Conservation (phyloP, 2,797 vertebrate species). For the Xyrichtys novacula region DNA sequence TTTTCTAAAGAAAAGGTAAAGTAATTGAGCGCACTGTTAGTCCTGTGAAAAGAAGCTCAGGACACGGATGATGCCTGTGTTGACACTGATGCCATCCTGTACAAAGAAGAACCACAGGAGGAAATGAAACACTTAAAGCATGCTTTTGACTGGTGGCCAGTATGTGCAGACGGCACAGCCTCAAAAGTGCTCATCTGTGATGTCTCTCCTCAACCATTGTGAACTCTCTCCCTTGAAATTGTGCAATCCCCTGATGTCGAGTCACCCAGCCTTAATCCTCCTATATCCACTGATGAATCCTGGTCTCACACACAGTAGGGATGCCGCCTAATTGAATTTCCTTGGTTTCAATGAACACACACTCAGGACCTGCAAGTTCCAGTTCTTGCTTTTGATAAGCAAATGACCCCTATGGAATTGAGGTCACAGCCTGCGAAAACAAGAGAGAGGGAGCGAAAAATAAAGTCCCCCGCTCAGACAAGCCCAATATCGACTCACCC, state of each 20-base stretch:
- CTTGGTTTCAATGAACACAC: slow-evolving; percentile 88
- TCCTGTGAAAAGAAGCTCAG: slow-evolving; percentile 57
- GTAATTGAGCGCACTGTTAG: slow-evolving; percentile 59
- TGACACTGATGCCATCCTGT: slow-evolving; percentile 68
- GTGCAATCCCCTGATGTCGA: slow-evolving; percentile 70
- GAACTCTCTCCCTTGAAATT: slow-evolving; percentile 73
- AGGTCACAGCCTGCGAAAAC: slow-evolving; percentile 90
- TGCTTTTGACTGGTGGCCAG: slow-evolving; percentile 65
- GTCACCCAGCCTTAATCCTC: slow-evolving; percentile 81
- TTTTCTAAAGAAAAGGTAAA: slow-evolving; percentile 44
- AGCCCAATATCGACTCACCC: slow-evolving; percentile 79
- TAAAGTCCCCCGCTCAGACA: slow-evolving; percentile 82
- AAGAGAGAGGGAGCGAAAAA: slow-evolving; percentile 85
- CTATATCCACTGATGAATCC: slow-evolving; percentile 81
- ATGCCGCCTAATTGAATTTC: slow-evolving; percentile 91
- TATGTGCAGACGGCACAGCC: slow-evolving; percentile 58
- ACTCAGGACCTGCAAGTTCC: slow-evolving; percentile 83
- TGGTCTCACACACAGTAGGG: slow-evolving; percentile 67
- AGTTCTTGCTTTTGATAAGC: slow-evolving; percentile 91
- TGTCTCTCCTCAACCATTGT: slow-evolving; percentile 74
- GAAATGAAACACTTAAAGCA: slow-evolving; percentile 72
- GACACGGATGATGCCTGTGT: slow-evolving; percentile 35
- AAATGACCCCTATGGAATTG: slow-evolving; percentile 92
- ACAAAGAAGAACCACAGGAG: slow-evolving; percentile 66
- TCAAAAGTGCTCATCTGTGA: slow-evolving; percentile 74